Percentiles rank a stretch among this genome's conserved stretches.
Conservation (phyloP, 2,113 vertebrate genomes). For the Zootoca vivipara region DNA sequence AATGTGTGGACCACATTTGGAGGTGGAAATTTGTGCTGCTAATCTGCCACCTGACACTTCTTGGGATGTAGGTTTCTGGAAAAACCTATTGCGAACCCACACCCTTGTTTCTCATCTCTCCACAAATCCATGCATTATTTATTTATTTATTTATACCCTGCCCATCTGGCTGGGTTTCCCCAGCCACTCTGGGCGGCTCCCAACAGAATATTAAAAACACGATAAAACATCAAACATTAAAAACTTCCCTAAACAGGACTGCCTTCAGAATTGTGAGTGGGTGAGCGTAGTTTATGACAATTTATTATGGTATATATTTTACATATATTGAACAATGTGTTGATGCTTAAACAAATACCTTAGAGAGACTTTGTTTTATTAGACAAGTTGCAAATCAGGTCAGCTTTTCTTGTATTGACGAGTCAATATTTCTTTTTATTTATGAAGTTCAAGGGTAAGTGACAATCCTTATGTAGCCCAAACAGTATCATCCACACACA, state of each 20-base stretch:
- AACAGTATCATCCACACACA: background rate
- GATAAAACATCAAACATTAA: too few relatives aligned
- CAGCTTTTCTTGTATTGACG: background rate
- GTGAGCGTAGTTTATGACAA: background rate
- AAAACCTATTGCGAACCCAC: background rate
- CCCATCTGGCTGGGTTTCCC: too few relatives aligned
- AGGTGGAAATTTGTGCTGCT: background rate
- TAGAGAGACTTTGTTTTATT: background rate
- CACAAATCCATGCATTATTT: background rate
- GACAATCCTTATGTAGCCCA: background rate
- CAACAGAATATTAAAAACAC: too few relatives aligned
- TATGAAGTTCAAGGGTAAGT: background rate
- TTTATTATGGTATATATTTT: background rate
- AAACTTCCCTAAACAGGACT: too few relatives aligned
- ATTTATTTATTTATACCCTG: too few relatives aligned
- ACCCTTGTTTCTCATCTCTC: background rate
- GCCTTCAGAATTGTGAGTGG: background rate
- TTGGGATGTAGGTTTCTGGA: background rate
- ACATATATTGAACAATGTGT: slow-evolving; percentile 7
- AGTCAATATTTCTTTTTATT: background rate
- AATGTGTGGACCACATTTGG: background rate
- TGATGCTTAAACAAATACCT: background rate
- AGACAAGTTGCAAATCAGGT: background rate
- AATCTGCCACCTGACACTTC: background rate
- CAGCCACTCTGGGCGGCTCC: too few relatives aligned